Conservation (phyloP, 1,140 invertebrate species). For the Elymnias hypermnestra region DNA sequence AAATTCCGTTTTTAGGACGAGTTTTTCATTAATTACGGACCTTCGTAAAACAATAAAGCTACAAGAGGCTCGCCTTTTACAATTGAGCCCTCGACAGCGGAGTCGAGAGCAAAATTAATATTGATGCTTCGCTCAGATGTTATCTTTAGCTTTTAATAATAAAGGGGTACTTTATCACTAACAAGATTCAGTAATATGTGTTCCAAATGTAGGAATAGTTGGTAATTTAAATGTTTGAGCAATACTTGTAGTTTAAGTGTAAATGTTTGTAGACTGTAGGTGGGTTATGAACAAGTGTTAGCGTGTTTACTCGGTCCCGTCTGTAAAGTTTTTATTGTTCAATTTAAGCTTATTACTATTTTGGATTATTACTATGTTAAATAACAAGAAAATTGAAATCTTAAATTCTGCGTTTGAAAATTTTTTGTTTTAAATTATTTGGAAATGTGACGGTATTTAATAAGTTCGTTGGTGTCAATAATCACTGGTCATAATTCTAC, state of each 20-base stretch:
- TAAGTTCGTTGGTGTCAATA: no score
- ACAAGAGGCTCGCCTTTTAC: conserved; percentile 26
- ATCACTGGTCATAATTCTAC: no score
- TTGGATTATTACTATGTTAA: no score
- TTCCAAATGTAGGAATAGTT: conserved; percentile 7
- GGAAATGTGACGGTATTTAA: no score
- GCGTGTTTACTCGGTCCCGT: no score
- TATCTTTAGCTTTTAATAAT: conserved; percentile 58
- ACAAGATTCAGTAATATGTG: conserved; percentile 25
- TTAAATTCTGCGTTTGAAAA: no score
- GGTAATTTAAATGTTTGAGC: conserved; percentile 3
- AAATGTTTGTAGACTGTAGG: neutral
- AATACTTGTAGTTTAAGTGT: neutral
- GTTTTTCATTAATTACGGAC: conserved; percentile 46
- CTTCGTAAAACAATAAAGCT: conserved; percentile 39
- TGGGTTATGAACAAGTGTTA: neutral
- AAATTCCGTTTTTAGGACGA: conserved; percentile 5
- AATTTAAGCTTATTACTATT: neutral
- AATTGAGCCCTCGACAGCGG: conserved; percentile 27
- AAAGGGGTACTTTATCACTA: conserved; percentile 34
- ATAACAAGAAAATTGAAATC: no score
- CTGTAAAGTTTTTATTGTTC: neutral
- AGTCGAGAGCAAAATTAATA: conserved; percentile 51
- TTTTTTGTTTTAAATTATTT: no score
- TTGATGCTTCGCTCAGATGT: conserved; percentile 50